phyloP scores from a whole-genome alignment of 2,888 invertebrate species.

The Deilephila elpenor region DNA sequence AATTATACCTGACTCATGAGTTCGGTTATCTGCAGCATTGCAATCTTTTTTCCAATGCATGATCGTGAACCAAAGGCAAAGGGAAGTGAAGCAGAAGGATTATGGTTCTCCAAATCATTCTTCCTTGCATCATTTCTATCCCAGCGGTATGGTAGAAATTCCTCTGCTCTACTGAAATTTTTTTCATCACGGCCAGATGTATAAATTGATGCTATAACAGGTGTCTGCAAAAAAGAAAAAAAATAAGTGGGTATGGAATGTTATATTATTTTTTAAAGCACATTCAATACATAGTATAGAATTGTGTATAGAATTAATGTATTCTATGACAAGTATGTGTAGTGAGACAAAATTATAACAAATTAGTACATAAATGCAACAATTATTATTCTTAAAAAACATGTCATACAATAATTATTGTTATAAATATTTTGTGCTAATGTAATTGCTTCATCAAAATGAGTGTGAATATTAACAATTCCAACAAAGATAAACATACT shows the following conservation, averaged over 20 bases:
- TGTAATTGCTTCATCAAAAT: too few relatives aligned
- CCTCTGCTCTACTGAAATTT: constrained; percentile 88
- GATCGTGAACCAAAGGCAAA: constrained; percentile 93
- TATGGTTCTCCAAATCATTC: constrained; percentile 75
- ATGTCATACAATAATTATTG: too few relatives aligned
- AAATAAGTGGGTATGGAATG: not conserved
- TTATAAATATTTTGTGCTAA: too few relatives aligned
- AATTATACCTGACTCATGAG: constrained; percentile 86
- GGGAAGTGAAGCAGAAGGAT: constrained; percentile 89
- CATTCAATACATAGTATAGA: too few relatives aligned
- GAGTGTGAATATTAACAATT: too few relatives aligned
- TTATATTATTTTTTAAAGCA: too few relatives aligned
- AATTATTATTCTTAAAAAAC: too few relatives aligned
- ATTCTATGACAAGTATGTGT: too few relatives aligned
- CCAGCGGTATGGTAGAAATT: constrained; percentile 92
- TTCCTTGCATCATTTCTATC: constrained; percentile 79
- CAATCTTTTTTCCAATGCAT: constrained; percentile 93
- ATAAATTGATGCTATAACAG: constrained; percentile 93
- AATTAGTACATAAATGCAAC: too few relatives aligned
- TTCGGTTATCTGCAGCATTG: constrained; percentile 89
- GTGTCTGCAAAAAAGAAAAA: constrained; percentile 84
- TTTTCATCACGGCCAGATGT: constrained; percentile 90
- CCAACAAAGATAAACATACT: constrained; percentile 30
- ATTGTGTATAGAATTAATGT: too few relatives aligned
- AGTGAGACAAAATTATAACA: too few relatives aligned